Evolutionary conservation across 2,797 vertebrate genomes (phyloP).

Genomic region (Argyrosomus regius): DNA sequence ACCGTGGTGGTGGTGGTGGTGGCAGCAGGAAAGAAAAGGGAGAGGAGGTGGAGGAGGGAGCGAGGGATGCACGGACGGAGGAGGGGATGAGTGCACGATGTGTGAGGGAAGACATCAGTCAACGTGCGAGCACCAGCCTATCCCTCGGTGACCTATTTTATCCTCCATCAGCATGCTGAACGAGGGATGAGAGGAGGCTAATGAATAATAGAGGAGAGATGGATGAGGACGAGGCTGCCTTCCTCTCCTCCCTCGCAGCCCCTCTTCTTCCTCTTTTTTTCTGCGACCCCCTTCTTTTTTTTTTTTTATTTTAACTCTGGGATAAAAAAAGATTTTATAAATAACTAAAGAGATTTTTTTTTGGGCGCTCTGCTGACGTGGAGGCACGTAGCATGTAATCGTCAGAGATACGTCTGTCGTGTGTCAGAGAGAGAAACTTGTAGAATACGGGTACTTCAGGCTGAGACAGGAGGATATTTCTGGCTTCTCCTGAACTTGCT

Average conservation of each 20-base stretch:
- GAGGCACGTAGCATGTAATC: constrained; percentile 26
- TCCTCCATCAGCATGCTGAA: constrained; percentile 72
- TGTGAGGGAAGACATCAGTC: constrained; percentile 74
- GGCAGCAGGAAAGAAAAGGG: constrained; percentile 8
- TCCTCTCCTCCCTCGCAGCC: constrained; percentile 34
- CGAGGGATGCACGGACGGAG: constrained; percentile 28
- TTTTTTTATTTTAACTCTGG: constrained; percentile 54
- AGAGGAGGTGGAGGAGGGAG: constrained; percentile 28
- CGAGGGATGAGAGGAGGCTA: constrained; percentile 65
- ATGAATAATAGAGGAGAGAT: constrained; percentile 84
- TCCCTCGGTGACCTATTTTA: constrained; percentile 79
- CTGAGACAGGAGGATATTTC: background rate
- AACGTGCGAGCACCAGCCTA: constrained; percentile 54
- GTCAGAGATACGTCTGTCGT: constrained; percentile 62
- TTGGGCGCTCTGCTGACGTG: constrained; percentile 62
- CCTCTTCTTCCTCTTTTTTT: constrained; percentile 12
- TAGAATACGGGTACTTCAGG: constrained; percentile 8
- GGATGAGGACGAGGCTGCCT: constrained; percentile 75
- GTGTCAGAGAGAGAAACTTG: constrained; percentile 39
- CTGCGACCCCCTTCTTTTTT: constrained; percentile 29
- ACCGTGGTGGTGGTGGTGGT: background rate
- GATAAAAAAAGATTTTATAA: constrained; percentile 74
- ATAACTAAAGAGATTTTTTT: constrained; percentile 72
- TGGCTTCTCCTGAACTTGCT: background rate
- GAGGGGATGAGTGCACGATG: constrained; percentile 37